A percentile compares a stretch with the other conserved stretches of the same genome.
phyloP scores from a whole-genome alignment of 2,113 vertebrate species.

The Tachycineta bicolor region DNA sequence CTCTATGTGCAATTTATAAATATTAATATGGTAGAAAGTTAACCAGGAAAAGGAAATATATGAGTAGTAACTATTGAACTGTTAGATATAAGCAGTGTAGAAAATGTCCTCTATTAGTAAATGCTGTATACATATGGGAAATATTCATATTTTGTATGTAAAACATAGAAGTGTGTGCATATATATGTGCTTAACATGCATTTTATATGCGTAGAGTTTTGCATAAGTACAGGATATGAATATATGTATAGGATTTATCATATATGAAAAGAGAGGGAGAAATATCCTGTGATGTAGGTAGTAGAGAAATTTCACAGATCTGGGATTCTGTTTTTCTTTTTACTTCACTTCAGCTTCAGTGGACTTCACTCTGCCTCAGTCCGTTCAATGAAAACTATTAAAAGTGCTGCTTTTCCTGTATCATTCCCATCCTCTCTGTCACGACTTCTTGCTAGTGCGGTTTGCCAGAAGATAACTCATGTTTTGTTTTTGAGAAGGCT shows the following conservation, averaged over 20 bases:
- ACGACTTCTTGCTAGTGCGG: not conserved
- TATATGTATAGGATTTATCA: not conserved
- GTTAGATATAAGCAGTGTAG: not conserved
- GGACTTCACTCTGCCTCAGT: not conserved
- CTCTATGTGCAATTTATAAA: not conserved
- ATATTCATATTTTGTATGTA: not conserved
- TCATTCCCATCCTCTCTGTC: not conserved
- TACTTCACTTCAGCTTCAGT: not conserved
- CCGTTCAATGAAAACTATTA: not conserved
- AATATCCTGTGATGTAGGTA: not conserved
- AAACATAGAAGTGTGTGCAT: not conserved
- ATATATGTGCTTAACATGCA: not conserved
- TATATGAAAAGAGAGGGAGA: not conserved
- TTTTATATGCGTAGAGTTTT: not conserved
- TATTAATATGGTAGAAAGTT: not conserved
- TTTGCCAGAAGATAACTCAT: constrained; percentile 27
- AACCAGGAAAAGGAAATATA: not conserved
- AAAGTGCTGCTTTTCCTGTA: not conserved
- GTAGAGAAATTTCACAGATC: not conserved
- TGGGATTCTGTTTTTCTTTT: not conserved
- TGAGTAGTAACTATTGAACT: not conserved
- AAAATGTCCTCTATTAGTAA: not conserved
- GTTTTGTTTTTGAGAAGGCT: constrained; percentile 25
- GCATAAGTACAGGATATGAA: not conserved
- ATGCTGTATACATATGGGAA: not conserved